These are phyloP conservation scores for rabbit (Oryctolagus cuniculus) DNA, from an alignment of 2,113 vertebrate genomes.

Conservation along the genomic window mOryCun1.1 NC_091442.1:101844001-101844500, in stretches of 20 bases:
- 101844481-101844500: neutral
- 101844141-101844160: neutral
- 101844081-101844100: neutral
- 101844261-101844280: neutral
- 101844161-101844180: neutral
- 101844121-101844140: neutral
- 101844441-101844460: neutral
- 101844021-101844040: neutral
- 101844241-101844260: neutral
- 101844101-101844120: neutral
- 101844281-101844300: constrained; percentile 7
- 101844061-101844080: neutral
- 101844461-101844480: neutral
- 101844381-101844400: neutral
- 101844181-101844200: neutral
- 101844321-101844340: neutral
- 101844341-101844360: neutral
- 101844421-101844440: neutral
- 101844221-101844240: neutral
- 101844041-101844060: constrained; percentile 15
- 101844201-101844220: neutral
- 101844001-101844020: neutral
- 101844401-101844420: neutral
- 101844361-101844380: neutral
- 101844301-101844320: neutral